These are phyloP conservation scores for Melieria picta DNA, from an alignment of 2,888 invertebrate genomes.

Conservation along the genomic window DNA sequence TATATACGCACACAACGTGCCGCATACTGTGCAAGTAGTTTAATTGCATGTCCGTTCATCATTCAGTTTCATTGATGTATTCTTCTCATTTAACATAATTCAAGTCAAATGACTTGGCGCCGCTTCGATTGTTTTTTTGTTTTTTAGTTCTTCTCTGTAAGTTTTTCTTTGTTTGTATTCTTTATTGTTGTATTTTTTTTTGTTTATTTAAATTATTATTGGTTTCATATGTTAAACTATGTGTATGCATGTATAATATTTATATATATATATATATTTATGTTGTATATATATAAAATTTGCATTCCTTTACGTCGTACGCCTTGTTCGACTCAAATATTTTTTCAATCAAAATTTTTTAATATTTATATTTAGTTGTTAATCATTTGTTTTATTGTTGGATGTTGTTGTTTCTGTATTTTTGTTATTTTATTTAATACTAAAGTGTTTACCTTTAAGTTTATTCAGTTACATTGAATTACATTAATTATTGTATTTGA, in stretches of 20 bases:
- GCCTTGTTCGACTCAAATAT: not conserved
- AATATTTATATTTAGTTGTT: slow-evolving; percentile 1
- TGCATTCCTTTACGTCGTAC: not conserved
- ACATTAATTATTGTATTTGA: slow-evolving; percentile 42
- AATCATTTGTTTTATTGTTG: not conserved
- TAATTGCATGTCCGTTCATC: not conserved
- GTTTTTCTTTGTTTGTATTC: not conserved
- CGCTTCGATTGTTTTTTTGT: not conserved
- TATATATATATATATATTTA: not conserved
- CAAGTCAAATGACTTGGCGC: no score
- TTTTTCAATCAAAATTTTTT: not conserved
- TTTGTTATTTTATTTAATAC: no score
- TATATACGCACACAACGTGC: slow-evolving; percentile 1
- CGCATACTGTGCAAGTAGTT: not conserved
- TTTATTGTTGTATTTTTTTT: no score
- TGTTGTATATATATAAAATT: not conserved
- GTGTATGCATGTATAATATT: slow-evolving; percentile 1
- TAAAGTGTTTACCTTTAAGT: not conserved
- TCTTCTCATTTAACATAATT: not conserved
- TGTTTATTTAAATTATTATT: not conserved
- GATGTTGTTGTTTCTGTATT: no score
- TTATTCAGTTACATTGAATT: slow-evolving; percentile 34
- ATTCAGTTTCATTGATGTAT: not conserved
- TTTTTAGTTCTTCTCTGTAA: not conserved
- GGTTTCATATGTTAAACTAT: not conserved